Conservation (phyloP, 2,888 invertebrate species). For the Drosophila siamana region DNA sequence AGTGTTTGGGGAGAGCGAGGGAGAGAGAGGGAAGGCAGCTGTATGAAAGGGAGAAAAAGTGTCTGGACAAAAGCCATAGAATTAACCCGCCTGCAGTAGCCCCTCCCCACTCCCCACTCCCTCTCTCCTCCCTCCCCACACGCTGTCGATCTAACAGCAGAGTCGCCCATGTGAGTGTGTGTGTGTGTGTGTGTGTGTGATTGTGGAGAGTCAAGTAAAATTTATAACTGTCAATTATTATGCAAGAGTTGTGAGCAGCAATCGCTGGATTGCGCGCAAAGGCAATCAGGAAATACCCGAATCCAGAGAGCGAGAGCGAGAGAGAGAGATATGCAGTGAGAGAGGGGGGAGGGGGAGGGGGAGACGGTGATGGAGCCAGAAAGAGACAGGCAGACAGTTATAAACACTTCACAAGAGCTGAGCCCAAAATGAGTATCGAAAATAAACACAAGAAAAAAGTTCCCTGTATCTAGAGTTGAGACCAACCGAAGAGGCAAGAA, state of each 20-base stretch:
- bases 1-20: too few species aligned
- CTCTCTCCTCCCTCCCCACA: not conserved
- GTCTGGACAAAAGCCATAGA: constrained; percentile 66
- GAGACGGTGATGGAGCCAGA: not conserved
- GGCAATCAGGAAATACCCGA: constrained; percentile 78
- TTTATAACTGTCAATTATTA: constrained; percentile 81
- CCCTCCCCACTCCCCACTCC: not conserved
- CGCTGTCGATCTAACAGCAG: not conserved
- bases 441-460: not conserved
- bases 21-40: not conserved
- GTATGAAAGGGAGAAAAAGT: constrained; percentile 7
- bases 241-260: constrained; percentile 72
- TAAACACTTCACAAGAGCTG: constrained; percentile 43
- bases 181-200: not conserved
- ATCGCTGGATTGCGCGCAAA: constrained; percentile 28
- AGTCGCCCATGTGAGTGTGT: not conserved
- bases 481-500: too few species aligned
- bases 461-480: constrained; percentile 12
- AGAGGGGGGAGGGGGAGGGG: not conserved
- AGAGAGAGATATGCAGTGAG: not conserved
- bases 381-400: constrained; percentile 29
- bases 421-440: constrained; percentile 36
- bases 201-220: constrained; percentile 62
- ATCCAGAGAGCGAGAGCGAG: constrained; percentile 7
- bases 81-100: constrained; percentile 42